phyloP scores from a whole-genome alignment of 2,888 invertebrate genomes.

The Ornithoptera alexandrae region DNA sequence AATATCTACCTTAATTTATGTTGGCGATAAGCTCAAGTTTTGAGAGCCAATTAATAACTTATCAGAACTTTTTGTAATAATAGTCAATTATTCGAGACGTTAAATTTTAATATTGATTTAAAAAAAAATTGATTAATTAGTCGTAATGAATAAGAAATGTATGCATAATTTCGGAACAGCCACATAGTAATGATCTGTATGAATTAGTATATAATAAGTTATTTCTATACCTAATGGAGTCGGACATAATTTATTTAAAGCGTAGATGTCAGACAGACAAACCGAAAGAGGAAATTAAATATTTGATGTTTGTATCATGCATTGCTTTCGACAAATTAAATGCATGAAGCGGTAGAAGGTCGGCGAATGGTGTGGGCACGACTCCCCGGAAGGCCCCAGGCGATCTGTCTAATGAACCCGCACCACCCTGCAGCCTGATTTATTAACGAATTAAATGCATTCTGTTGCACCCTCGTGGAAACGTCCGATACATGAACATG shows the following conservation, averaged over 20 bases:
- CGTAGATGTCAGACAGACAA: neutral
- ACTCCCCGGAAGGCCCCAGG: slow-evolving; percentile 73
- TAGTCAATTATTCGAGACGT: slow-evolving; percentile 21
- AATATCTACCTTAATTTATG: slow-evolving; percentile 75
- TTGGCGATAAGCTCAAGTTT: slow-evolving; percentile 72
- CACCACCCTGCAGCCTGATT: slow-evolving; percentile 74
- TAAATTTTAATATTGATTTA: slow-evolving; percentile 5
- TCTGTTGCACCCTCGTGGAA: slow-evolving; percentile 73
- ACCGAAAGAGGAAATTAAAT: slow-evolving; percentile 30
- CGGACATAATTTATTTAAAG: neutral
- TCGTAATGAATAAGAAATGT: neutral
- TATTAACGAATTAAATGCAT: slow-evolving; percentile 80
- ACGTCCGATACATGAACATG: slow-evolving; percentile 44
- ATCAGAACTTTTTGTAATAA: slow-evolving; percentile 59
- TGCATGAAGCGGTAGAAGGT: slow-evolving; percentile 64
- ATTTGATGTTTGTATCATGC: slow-evolving; percentile 54
- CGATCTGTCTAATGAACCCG: slow-evolving; percentile 77
- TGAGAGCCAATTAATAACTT: slow-evolving; percentile 76
- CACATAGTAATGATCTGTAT: neutral
- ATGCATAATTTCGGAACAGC: too few relatives aligned
- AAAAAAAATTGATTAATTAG: neutral
- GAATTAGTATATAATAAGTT: neutral
- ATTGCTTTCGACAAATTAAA: slow-evolving; percentile 62
- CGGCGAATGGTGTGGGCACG: slow-evolving; percentile 60
- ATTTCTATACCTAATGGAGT: neutral